Evolutionary conservation across 2,113 vertebrate species (phyloP).

Genomic region (Macroglossus sobrinus): DNA sequence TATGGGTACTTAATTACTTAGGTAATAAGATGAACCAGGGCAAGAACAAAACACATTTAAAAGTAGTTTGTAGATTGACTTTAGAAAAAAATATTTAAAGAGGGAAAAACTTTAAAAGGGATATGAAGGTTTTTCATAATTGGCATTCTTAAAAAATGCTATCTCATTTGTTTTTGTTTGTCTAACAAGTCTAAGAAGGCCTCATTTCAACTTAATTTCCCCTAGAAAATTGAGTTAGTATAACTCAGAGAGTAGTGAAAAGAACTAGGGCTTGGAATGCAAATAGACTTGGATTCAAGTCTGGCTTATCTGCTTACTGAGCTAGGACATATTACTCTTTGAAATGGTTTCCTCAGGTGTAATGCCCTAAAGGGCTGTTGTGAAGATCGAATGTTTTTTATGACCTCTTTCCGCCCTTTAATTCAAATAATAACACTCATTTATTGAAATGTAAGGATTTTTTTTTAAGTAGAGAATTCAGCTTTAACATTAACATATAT

Average conservation of each 20-base stretch:
- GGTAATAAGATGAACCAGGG: not conserved
- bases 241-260: not conserved
- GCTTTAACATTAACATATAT: not conserved
- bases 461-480: not conserved
- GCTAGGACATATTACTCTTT: not conserved
- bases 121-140: not conserved
- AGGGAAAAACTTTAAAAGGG: not conserved
- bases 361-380: not conserved
- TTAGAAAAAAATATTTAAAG: not conserved
- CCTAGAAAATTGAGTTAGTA: not conserved
- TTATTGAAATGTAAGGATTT: not conserved
- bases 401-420: not conserved
- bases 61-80: not conserved
- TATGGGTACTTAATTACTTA: not conserved
- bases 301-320: not conserved
- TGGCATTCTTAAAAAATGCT: not conserved
- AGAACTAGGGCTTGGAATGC: not conserved
- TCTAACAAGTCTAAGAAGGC: not conserved
- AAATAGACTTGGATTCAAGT: not conserved
- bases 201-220: not conserved
- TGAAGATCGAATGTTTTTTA: not conserved
- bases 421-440: not conserved
- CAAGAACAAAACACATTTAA: not conserved
- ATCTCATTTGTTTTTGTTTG: not conserved
- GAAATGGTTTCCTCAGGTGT: not conserved